These are phyloP conservation scores for Neoascia interrupta DNA, from an alignment of 2,888 invertebrate genomes.

Conservation along the genomic window DNA sequence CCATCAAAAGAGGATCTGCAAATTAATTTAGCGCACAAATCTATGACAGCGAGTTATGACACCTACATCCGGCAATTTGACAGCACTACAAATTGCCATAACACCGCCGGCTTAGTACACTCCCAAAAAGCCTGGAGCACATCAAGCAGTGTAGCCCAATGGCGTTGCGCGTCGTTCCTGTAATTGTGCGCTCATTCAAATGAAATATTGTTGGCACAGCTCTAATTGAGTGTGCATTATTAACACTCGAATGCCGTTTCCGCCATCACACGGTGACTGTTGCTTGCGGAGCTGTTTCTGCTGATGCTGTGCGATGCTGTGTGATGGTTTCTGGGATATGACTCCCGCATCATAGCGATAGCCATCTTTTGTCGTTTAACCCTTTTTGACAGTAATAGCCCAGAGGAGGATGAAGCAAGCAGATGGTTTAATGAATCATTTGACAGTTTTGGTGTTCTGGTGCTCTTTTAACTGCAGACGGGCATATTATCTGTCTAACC, in stretches of 20 bases:
- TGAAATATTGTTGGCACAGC: conserved; percentile 38
- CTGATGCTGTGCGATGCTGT: no score
- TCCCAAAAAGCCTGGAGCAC: background rate
- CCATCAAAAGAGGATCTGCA: conserved; percentile 4
- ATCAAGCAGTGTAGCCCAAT: background rate
- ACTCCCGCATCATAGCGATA: conserved; percentile 7
- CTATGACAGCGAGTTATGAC: conserved; percentile 53
- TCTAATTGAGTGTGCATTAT: conserved; percentile 60
- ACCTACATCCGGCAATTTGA: conserved; percentile 52
- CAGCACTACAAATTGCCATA: conserved; percentile 52
- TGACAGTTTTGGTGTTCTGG: conserved; percentile 3
- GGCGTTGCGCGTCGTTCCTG: background rate
- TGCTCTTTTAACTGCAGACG: no score
- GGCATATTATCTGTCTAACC: no score
- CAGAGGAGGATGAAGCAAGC: background rate
- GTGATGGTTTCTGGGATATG: conserved; percentile 8
- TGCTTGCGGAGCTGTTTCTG: background rate
- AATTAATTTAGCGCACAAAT: conserved; percentile 45
- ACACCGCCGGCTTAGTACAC: conserved; percentile 25
- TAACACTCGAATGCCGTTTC: conserved; percentile 33
- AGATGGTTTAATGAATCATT: conserved; percentile 2
- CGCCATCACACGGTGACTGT: conserved; percentile 12
- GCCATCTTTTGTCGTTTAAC: conserved; percentile 2
- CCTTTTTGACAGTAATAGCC: conserved; percentile 37
- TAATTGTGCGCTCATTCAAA: conserved; percentile 41